phyloP scores from a whole-genome alignment of 2,797 vertebrate species.

The Ispidina picta region DNA sequence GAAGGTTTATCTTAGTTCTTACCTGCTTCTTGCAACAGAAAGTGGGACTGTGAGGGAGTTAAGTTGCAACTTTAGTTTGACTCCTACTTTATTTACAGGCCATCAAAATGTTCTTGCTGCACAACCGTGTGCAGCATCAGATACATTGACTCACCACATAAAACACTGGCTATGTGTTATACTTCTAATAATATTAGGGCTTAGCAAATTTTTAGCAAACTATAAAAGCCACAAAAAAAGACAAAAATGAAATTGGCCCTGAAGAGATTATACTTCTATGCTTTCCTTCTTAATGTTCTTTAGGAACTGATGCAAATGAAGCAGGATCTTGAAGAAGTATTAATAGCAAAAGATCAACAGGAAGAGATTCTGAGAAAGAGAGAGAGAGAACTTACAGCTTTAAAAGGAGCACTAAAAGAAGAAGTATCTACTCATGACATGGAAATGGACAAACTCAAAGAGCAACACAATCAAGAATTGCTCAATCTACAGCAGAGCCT shows the following conservation, averaged over 20 bases:
- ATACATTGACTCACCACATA: background rate
- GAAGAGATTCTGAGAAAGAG: slow-evolving; percentile 91
- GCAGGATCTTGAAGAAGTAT: slow-evolving; percentile 86
- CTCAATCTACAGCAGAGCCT: slow-evolving; percentile 80
- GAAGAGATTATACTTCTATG: background rate
- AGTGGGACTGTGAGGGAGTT: background rate
- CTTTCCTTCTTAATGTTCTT: background rate
- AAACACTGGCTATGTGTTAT: background rate
- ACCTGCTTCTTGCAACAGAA: background rate
- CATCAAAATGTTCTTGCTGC: no score
- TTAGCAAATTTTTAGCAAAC: background rate
- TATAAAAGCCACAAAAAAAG: background rate
- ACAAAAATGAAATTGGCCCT: background rate
- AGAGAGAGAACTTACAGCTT: slow-evolving; percentile 92
- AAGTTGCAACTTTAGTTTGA: background rate
- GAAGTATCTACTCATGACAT: slow-evolving; percentile 93
- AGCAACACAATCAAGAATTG: slow-evolving; percentile 89
- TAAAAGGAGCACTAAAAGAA: slow-evolving; percentile 95
- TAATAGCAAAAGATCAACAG: slow-evolving; percentile 89
- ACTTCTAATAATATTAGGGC: background rate
- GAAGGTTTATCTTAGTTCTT: background rate
- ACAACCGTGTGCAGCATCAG: background rate
- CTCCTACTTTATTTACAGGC: background rate
- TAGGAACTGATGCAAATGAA: slow-evolving; percentile 92
- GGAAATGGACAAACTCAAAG: slow-evolving; percentile 93